Conservation (phyloP, 2,113 vertebrate species). For the Thinocorus orbignyianus region DNA sequence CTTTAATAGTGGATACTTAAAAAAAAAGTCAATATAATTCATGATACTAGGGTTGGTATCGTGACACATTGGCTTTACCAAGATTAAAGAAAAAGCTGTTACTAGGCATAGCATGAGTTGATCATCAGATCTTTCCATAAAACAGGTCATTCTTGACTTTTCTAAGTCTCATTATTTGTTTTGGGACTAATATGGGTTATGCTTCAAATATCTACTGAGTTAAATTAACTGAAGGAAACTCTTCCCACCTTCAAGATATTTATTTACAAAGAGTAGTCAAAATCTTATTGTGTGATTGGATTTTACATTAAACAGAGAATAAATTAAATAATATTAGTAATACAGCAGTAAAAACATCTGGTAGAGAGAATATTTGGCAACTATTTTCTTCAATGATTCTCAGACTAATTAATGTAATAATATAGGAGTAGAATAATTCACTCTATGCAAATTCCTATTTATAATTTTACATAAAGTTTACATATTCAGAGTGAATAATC, state of each 20-base stretch:
- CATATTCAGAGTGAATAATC: not conserved
- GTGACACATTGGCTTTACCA: not conserved
- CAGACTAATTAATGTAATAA: not conserved
- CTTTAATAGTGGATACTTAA: not conserved
- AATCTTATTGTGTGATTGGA: not conserved
- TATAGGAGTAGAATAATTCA: not conserved
- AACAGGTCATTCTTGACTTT: not conserved
- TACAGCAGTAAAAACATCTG: not conserved
- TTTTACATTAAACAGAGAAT: not conserved
- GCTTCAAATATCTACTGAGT: not conserved
- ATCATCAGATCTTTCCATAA: not conserved
- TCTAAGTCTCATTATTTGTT: not conserved
- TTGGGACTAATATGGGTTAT: not conserved
- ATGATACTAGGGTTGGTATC: too few species aligned
- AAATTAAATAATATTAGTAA: not conserved
- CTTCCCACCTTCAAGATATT: not conserved
- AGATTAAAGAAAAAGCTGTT: not conserved
- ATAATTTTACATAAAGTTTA: not conserved
- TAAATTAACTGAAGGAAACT: not conserved
- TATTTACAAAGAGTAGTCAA: not conserved
- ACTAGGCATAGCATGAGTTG: fast-evolving
- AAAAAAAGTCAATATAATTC: not conserved
- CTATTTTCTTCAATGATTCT: not conserved
- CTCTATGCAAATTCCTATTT: not conserved
- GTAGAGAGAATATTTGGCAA: not conserved